These are phyloP conservation scores for Melipona beecheii DNA, from an alignment of 2,888 invertebrate genomes.

Conservation along the genomic window DNA sequence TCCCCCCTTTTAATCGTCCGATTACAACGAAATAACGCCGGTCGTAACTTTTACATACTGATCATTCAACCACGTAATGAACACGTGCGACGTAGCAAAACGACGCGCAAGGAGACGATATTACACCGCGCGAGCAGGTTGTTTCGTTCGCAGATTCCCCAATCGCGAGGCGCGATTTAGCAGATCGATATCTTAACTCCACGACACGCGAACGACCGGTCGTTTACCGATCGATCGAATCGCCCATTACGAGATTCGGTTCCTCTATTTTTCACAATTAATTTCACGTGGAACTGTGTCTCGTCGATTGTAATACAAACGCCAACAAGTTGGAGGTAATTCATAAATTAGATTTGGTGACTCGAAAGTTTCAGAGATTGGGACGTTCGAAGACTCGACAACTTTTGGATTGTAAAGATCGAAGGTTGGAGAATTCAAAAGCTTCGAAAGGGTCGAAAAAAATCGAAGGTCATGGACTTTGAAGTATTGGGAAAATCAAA, in stretches of 20 bases:
- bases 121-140: conserved; percentile 9
- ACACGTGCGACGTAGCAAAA: conserved; percentile 21
- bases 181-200: conserved; percentile 35
- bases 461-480: too few species aligned
- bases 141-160: conserved; percentile 24
- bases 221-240: conserved; percentile 14
- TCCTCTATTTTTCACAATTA: neutral
- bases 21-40: conserved; percentile 7
- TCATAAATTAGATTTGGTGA: too few species aligned
- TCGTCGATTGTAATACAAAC: neutral
- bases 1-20: conserved; percentile 5
- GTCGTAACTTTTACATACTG: conserved; percentile 2
- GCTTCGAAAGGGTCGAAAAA: too few species aligned
- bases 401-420: too few species aligned
- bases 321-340: too few species aligned
- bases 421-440: too few species aligned
- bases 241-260: conserved; percentile 25
- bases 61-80: conserved; percentile 24
- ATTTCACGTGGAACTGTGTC: conserved; percentile 4
- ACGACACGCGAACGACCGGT: conserved; percentile 5
- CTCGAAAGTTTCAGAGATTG: too few species aligned
- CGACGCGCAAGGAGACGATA: neutral
- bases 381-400: too few species aligned
- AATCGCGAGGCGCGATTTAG: conserved; percentile 13
- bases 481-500: too few species aligned